These are phyloP conservation scores for Syritta pipiens DNA, from an alignment of 2,888 invertebrate species.

Conservation along the genomic window DNA sequence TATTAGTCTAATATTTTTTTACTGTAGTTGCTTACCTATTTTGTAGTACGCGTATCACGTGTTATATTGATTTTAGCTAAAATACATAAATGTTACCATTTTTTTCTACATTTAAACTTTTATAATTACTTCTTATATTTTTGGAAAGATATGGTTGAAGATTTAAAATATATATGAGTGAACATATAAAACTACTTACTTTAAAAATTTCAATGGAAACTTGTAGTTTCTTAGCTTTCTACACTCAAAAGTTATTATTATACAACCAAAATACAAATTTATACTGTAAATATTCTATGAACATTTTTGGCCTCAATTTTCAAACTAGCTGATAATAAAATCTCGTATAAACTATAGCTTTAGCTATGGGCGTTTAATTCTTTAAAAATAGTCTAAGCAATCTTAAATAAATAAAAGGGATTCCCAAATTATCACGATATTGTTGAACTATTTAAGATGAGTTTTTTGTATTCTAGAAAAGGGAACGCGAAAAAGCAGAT, in stretches of 20 bases:
- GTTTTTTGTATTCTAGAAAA: neutral
- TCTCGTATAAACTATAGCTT: slow-evolving; percentile 33
- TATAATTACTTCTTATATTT: no score
- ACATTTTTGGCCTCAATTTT: slow-evolving; percentile 44
- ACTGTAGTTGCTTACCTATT: no score
- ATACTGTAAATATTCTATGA: slow-evolving; percentile 51
- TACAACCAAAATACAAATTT: slow-evolving; percentile 24
- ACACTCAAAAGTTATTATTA: slow-evolving; percentile 27
- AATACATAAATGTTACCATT: no score
- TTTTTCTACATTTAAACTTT: no score
- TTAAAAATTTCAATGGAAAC: slow-evolving; percentile 11
- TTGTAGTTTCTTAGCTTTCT: slow-evolving; percentile 15
- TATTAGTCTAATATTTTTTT: no score
- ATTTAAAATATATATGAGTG: slow-evolving; percentile 7
- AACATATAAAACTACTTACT: slow-evolving; percentile 1
- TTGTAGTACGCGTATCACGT: no score
- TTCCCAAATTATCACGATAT: slow-evolving; percentile 39
- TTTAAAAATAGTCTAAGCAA: slow-evolving; percentile 43
- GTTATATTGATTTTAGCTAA: no score
- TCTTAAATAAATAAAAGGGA: slow-evolving; percentile 15
- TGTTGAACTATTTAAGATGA: slow-evolving; percentile 37
- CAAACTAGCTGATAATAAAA: slow-evolving; percentile 32
- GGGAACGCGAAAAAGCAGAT: neutral
- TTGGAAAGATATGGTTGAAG: no score
- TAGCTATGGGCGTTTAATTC: slow-evolving; percentile 45